Conservation (phyloP, 2,888 invertebrate genomes). For the Graphium colonna region DNA sequence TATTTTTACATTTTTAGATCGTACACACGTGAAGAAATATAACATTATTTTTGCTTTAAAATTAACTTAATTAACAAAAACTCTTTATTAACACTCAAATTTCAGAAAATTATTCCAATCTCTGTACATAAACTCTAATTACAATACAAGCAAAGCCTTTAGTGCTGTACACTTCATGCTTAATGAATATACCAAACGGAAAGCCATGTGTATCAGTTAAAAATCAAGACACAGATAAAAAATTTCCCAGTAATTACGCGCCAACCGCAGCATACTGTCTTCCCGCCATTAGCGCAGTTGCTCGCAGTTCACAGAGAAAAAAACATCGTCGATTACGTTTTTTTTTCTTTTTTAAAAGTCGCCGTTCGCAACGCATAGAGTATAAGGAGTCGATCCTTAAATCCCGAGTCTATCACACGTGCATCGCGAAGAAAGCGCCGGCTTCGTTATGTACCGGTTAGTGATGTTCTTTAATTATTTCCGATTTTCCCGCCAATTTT, state of each 20-base stretch:
- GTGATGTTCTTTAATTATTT: conserved; percentile 39
- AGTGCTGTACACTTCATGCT: too few species aligned
- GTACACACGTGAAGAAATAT: too few species aligned
- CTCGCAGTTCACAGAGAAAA: conserved; percentile 50
- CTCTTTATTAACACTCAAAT: too few species aligned
- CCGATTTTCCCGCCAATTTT: conserved; percentile 26
- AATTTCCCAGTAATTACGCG: conserved; percentile 16
- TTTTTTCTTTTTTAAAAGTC: conserved; percentile 32
- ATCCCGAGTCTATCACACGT: conserved; percentile 44
- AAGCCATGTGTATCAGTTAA: neutral
- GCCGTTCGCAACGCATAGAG: conserved; percentile 45
- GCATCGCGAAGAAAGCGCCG: conserved; percentile 38
- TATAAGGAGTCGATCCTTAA: conserved; percentile 52
- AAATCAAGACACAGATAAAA: conserved; percentile 5
- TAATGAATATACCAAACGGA: neutral
- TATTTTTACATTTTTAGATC: too few species aligned
- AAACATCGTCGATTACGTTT: conserved; percentile 32
- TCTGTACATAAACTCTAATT: too few species aligned
- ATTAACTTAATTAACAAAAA: too few species aligned
- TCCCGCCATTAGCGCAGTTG: conserved; percentile 32
- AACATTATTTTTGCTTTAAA: too few species aligned
- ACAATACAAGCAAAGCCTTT: too few species aligned
- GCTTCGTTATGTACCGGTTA: conserved; percentile 63
- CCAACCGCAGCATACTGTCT: conserved; percentile 32
- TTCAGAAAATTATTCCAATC: too few species aligned